Conservation (phyloP, 2,113 vertebrate genomes). For the Brachyhypopomus gauderio region DNA sequence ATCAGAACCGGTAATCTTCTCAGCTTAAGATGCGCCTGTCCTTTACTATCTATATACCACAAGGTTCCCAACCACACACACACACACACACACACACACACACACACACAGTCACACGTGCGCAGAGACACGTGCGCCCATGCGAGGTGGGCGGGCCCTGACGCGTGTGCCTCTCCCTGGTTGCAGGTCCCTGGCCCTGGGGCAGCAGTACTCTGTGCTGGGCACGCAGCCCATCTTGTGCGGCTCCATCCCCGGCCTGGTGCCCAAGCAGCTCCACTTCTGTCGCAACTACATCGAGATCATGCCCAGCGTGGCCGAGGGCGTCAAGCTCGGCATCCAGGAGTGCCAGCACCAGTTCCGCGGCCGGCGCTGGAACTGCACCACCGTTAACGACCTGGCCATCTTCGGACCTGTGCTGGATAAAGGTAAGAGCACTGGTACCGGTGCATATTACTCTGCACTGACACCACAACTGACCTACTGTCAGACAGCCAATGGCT, state of each 20-base stretch:
- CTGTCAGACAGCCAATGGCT: too few relatives aligned
- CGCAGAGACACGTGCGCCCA: not conserved
- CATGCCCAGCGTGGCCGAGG: conserved; percentile 97
- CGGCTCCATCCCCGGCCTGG: conserved; percentile 92
- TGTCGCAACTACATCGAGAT: conserved; percentile 98
- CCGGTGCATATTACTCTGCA: not conserved
- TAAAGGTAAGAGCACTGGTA: conserved; percentile 79
- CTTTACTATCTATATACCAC: too few relatives aligned
- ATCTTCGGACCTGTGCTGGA: conserved; percentile 97
- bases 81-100: too few relatives aligned
- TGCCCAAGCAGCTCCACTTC: conserved; percentile 97
- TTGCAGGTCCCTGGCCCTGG: conserved; percentile 90
- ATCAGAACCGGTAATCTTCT: not conserved
- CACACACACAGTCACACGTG: not conserved
- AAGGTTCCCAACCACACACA: too few relatives aligned
- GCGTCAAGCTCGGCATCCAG: conserved; percentile 94
- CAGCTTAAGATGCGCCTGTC: too few relatives aligned
- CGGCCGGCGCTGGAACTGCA: conserved; percentile 97
- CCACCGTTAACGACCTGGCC: conserved; percentile 88
- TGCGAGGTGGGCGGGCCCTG: not conserved
- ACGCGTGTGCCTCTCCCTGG: not conserved
- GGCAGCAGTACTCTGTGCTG: conserved; percentile 91
- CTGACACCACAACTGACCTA: not conserved
- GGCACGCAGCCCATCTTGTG: conserved; percentile 94
- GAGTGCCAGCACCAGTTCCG: conserved; percentile 98